phyloP scores from a whole-genome alignment of 2,113 vertebrate species.

The Phoenicopterus ruber region DNA sequence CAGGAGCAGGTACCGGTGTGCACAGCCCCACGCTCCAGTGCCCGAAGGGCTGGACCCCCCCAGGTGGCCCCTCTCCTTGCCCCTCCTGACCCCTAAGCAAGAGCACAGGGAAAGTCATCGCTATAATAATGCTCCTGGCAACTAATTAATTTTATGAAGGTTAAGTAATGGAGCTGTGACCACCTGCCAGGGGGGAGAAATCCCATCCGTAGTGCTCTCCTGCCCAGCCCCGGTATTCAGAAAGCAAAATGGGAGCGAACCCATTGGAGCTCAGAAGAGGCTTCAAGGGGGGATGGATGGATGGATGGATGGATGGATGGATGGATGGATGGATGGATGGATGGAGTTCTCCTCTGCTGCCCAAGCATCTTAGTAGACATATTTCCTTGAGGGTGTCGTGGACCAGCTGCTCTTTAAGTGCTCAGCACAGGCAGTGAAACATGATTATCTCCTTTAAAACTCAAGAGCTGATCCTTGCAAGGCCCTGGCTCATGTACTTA shows the following conservation, averaged over 20 bases:
- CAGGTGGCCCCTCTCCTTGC: background rate
- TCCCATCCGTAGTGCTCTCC: background rate
- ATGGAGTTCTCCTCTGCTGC: background rate
- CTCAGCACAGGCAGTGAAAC: background rate
- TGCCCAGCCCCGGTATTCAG: background rate
- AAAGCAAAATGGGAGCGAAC: background rate
- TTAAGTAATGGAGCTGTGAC: background rate
- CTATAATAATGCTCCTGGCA: background rate
- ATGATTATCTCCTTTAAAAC: background rate
- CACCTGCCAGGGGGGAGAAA: background rate
- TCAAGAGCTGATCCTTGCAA: background rate
- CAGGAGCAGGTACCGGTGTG: slow-evolving; percentile 66
- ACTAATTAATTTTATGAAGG: background rate
- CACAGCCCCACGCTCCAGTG: background rate
- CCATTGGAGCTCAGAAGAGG: background rate
- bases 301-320: background rate
- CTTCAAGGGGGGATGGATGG: background rate
- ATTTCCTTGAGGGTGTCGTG: background rate
- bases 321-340: too few relatives aligned
- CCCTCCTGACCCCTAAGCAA: background rate
- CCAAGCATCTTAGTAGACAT: background rate
- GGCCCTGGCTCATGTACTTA: background rate
- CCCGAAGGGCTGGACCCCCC: accelerated
- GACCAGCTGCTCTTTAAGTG: background rate
- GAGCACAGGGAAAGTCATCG: background rate